A percentile compares a stretch with the other conserved stretches of the same genome.
Conservation (phyloP, 2,797 vertebrate species). For the Bufotes viridis region DNA sequence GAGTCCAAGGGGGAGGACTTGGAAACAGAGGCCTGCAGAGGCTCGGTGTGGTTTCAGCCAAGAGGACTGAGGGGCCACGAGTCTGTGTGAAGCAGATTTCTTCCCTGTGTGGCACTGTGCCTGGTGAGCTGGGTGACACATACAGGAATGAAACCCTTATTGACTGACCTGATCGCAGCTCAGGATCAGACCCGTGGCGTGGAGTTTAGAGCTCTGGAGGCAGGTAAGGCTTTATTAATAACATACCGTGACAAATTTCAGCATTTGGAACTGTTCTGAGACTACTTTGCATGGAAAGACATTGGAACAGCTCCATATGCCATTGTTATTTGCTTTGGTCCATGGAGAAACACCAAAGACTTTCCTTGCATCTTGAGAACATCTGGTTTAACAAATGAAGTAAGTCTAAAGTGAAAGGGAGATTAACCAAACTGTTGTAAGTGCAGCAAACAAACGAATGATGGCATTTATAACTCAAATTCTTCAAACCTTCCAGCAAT, state of each 20-base stretch:
- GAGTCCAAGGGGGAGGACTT: too few relatives aligned
- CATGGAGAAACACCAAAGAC: slow-evolving; percentile 34
- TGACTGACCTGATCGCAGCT: neutral
- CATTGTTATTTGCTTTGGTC: slow-evolving; percentile 19
- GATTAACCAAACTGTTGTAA: slow-evolving; percentile 30
- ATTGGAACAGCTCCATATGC: slow-evolving; percentile 23
- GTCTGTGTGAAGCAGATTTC: too few relatives aligned
- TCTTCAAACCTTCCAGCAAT: slow-evolving; percentile 8
- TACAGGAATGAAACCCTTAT: neutral
- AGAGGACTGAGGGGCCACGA: too few relatives aligned
- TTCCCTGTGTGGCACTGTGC: too few relatives aligned
- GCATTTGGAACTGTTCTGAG: slow-evolving; percentile 32
- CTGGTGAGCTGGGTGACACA: too few relatives aligned
- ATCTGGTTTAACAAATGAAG: slow-evolving; percentile 48
- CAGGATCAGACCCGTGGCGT: neutral
- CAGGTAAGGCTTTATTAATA: slow-evolving; percentile 33
- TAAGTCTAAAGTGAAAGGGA: slow-evolving; percentile 20
- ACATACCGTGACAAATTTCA: slow-evolving; percentile 39
- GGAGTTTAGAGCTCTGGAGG: neutral
- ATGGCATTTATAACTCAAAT: neutral
- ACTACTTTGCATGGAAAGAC: neutral
- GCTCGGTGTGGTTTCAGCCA: too few relatives aligned
- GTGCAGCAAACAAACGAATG: slow-evolving; percentile 12
- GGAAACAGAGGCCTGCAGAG: too few relatives aligned
- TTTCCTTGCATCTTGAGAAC: slow-evolving; percentile 47